A percentile compares a stretch with the other conserved stretches of the same genome.
Evolutionary conservation across 2,113 vertebrate genomes (phyloP).

Genomic region (Condylura cristata): DNA sequence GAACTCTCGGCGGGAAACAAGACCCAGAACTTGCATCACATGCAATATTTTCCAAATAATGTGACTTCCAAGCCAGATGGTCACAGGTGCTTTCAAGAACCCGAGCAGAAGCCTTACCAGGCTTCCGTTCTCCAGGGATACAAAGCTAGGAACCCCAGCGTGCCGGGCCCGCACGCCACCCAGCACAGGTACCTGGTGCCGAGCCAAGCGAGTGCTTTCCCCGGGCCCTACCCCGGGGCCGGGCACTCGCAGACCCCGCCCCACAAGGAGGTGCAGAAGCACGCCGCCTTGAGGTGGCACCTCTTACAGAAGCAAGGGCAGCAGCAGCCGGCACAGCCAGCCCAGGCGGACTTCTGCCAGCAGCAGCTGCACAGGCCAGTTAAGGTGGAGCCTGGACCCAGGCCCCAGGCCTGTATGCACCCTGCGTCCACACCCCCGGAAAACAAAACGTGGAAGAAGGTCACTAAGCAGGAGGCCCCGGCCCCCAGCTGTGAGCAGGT

Average conservation of each 20-base stretch:
- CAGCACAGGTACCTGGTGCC: slow-evolving; percentile 84
- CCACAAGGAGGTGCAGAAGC: slow-evolving; percentile 91
- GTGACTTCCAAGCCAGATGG: slow-evolving; percentile 86
- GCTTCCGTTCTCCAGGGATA: slow-evolving; percentile 81
- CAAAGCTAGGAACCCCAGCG: slow-evolving; percentile 74
- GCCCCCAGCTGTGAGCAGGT: slow-evolving; percentile 84
- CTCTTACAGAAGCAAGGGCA: slow-evolving; percentile 93
- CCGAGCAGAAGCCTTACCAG: slow-evolving; percentile 80
- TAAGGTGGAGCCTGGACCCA: slow-evolving; percentile 89
- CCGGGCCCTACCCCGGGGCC: slow-evolving; percentile 71
- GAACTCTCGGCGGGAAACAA: slow-evolving; percentile 79
- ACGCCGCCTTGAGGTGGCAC: slow-evolving; percentile 93
- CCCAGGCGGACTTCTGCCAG: slow-evolving; percentile 79
- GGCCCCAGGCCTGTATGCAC: slow-evolving; percentile 84
- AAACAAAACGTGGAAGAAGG: slow-evolving; percentile 83
- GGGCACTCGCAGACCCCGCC: slow-evolving; percentile 74
- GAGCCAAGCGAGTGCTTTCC: slow-evolving; percentile 84
- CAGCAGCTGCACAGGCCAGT: slow-evolving; percentile 83
- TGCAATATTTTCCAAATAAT: slow-evolving; percentile 86
- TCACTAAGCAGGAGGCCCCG: slow-evolving; percentile 92
- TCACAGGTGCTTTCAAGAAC: slow-evolving; percentile 85
- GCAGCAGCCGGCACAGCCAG: slow-evolving; percentile 84
- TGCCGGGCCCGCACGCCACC: slow-evolving; percentile 65
- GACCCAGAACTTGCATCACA: slow-evolving; percentile 82
- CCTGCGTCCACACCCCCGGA: slow-evolving; percentile 81